Evolutionary conservation across 1,140 invertebrate species (phyloP), one percentile per base, ranked within the genome.

Genomic region (Lasaia peninsularis): DNA sequence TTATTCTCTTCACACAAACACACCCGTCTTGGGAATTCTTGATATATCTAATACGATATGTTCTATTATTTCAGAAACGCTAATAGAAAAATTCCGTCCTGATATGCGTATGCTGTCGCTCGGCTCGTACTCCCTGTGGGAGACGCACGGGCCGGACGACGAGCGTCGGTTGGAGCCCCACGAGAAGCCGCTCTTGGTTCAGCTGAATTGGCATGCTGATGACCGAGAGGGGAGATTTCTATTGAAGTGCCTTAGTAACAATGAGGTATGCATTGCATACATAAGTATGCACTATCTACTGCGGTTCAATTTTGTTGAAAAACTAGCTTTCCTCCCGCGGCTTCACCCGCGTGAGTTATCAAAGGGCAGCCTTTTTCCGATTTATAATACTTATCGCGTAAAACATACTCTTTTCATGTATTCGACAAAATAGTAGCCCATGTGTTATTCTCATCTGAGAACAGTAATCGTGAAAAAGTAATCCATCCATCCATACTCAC

Each of bases 81-180:
- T 99, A 49, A 97, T 99, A 65, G 98, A 99, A 91, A 99, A 99
- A 90, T 99, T 99, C 91, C 95, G 98, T 80, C 98, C 98, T 28
- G 98, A 99, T 90, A 99, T 99, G 97, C 92, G 97, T 73, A 99
- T 99, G 98, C 89, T 99, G 35, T 97, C 97, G 14, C 93, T 98
- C 51, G 96, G 96, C 31, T 97, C 96, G 75, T 99, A 99, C 89
- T 97, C 97, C 33, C 92, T 99, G 44, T 99, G 98, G 89, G 98
- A 99, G 91, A 96, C 99, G 37, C 98, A 99, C 86, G 96, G 97
- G 69, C 98, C 98, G 82, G 96, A 96, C 92, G 97, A 99, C 73
- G 98, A 99, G 89, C 91, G 98, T 58, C 93, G 95, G 67, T 90
- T 99, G 62, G 93, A 93, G 53, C 92, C 94, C 1, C 95, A 97